phyloP scores from a whole-genome alignment of 2,797 vertebrate species.

The Macrochelys suwanniensis region DNA sequence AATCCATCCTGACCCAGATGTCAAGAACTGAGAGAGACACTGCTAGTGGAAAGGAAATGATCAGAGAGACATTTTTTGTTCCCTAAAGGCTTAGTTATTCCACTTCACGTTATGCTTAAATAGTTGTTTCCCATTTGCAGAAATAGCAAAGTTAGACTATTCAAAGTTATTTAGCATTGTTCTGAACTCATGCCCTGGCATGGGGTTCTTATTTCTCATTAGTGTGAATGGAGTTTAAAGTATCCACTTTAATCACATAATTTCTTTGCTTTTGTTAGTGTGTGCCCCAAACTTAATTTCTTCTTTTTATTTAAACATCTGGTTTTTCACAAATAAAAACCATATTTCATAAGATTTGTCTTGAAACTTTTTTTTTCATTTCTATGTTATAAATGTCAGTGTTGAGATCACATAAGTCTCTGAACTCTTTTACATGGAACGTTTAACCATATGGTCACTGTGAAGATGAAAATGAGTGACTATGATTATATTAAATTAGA shows the following conservation, averaged over 20 bases:
- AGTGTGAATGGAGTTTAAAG: background rate
- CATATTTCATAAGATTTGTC: background rate
- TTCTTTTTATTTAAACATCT: background rate
- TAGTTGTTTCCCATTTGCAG: background rate
- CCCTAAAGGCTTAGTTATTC: background rate
- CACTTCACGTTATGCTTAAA: background rate
- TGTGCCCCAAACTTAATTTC: background rate
- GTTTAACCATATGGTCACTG: background rate
- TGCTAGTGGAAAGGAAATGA: background rate
- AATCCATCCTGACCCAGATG: background rate
- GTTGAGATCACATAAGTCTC: background rate
- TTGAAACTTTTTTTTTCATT: background rate
- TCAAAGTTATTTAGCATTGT: background rate
- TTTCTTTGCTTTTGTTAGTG: background rate
- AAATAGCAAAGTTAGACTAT: background rate
- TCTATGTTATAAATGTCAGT: background rate
- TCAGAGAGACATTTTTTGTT: background rate
- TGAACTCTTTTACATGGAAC: background rate
- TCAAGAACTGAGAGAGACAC: background rate
- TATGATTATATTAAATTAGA: background rate
- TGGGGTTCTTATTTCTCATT: background rate
- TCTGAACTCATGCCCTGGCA: background rate
- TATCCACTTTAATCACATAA: background rate
- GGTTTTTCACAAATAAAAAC: background rate
- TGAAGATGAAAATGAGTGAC: background rate